Base-by-base conservation (phyloP, 2,888 invertebrate species). In the Cephus pulcher region DNA sequence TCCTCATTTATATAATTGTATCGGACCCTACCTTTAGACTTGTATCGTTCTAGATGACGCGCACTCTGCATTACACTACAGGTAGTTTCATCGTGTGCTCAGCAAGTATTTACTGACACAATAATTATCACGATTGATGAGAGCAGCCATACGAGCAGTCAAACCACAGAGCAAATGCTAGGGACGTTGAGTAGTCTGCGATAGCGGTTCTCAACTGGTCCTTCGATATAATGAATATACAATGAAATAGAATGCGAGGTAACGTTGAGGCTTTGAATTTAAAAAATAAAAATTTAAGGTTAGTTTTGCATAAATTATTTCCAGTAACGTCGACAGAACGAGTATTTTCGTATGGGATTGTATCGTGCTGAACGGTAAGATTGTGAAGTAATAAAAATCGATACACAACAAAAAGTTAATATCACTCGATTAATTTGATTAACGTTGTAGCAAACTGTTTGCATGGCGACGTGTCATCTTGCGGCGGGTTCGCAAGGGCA, bases 81-180 rank as follows among this genome's bases (percentile, higher is more conserved):
- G 56, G 56, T 56, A 56, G 56, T 56, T 56, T 56, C 56, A 56
- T 56, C 56, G 56, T 71, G 71, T 34, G 71, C 32, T 70, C 56
- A 34, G 78, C 76, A 76, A 83, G 85, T 90, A 87, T 90, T 90
- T 89, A 90, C 90, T 87, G 88, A 88, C 87, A 88, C 90, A 89
- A 90, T 90, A 90, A 90, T 90, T 90, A 90, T 90, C 88, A 84
- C 87, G 85, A 90, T 90, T 89, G 90, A 87, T 84, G 87, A 85
- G 86, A 86, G 85, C 86, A 82, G 85, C 81, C 83, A 85, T 83
- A 86, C 83, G 89, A 90, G 89, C 90, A 90, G 86, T 87, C 85
- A 84, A 81, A 90, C 90, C 90, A 82, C 90, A 89, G 84, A 84
- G 89, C 86, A 89, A 90, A 90, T 89, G 88, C 86, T 87, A 85